Conservation (phyloP, 2,113 vertebrate genomes). For the Rana temporaria region DNA sequence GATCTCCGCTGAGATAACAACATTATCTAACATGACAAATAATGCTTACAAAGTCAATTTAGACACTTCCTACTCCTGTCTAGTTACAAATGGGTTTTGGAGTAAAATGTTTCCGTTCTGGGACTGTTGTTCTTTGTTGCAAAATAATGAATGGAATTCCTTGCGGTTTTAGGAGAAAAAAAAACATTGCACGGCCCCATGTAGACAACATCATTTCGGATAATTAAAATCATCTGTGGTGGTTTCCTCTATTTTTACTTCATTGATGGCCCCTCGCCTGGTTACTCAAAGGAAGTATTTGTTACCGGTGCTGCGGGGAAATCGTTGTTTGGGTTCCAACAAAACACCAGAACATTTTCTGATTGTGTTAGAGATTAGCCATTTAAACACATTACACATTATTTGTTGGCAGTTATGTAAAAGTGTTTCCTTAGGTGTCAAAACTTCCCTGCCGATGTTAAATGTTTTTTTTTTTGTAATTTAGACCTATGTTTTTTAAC, state of each 20-base stretch:
- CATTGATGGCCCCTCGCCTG: conserved; percentile 10
- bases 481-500: no score
- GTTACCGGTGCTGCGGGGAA: conserved; percentile 41
- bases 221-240: conserved; percentile 70
- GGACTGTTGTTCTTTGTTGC: not conserved
- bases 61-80: conserved; percentile 18
- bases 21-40: conserved; percentile 30
- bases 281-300: conserved; percentile 59
- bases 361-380: conserved; percentile 63
- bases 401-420: conserved; percentile 69
- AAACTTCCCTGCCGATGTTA: conserved; percentile 17
- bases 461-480: not conserved
- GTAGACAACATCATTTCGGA: conserved; percentile 61
- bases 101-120: conserved; percentile 44
- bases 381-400: conserved; percentile 70
- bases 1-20: not conserved
- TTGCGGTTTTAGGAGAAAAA: conserved; percentile 8
- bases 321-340: conserved; percentile 59
- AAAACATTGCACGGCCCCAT: not conserved
- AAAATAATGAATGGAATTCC: conserved; percentile 18
- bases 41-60: not conserved
- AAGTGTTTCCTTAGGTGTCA: conserved; percentile 73
- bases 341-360: conserved; percentile 59
- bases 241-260: conserved; percentile 62
- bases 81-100: conserved; percentile 11